These are phyloP conservation scores for Arvicola amphibius DNA, from an alignment of 2,797 vertebrate species.

Conservation along the genomic window DNA sequence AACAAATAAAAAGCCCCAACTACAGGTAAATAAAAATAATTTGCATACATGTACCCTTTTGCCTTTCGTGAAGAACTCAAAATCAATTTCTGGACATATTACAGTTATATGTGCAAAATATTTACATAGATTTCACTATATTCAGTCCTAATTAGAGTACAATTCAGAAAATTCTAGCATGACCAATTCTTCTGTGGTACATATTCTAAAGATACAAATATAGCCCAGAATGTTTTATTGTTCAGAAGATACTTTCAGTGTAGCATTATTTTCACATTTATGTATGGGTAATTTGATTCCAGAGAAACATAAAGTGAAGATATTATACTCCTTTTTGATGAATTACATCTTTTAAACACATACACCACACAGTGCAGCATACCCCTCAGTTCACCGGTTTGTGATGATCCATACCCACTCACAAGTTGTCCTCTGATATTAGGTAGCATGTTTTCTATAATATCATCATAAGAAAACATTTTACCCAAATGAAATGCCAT, in stretches of 20 bases:
- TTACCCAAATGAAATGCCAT: not conserved
- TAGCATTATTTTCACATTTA: slow-evolving; percentile 10
- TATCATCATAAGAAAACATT: not conserved
- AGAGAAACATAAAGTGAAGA: too few relatives aligned
- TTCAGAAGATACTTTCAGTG: not conserved
- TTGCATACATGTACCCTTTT: too few relatives aligned
- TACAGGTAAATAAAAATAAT: too few relatives aligned
- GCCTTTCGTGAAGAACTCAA: too few relatives aligned
- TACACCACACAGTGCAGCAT: rapidly evolving
- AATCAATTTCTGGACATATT: too few relatives aligned
- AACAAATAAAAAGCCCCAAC: too few relatives aligned
- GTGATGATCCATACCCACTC: not conserved
- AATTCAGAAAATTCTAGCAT: not conserved
- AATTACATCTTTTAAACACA: not conserved
- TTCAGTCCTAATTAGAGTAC: not conserved
- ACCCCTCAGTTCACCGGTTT: not conserved
- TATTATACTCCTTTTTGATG: not conserved
- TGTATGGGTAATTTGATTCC: not conserved
- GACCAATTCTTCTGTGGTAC: not conserved
- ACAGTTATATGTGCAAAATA: too few relatives aligned
- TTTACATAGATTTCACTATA: too few relatives aligned
- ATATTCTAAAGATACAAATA: slow-evolving; percentile 12
- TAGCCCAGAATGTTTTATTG: not conserved
- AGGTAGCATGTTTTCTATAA: not conserved
- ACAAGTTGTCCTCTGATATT: not conserved